These are phyloP conservation scores for Agrotis exclamationis DNA, from an alignment of 2,888 invertebrate genomes.

Conservation along the genomic window DNA sequence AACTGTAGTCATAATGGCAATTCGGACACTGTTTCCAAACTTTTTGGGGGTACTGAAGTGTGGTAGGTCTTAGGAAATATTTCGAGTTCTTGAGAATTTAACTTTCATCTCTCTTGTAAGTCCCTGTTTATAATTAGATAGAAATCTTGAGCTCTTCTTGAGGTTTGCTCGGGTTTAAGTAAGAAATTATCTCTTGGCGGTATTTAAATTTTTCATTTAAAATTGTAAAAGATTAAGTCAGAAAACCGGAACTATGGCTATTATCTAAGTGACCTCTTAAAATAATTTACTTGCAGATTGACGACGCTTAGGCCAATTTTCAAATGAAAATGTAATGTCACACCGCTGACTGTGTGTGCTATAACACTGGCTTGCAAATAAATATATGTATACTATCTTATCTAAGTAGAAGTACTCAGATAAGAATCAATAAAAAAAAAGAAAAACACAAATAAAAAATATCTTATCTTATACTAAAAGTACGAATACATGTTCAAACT, in stretches of 20 bases:
- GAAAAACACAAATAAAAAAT: too few species aligned
- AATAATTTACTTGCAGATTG: not conserved
- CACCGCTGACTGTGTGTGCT: not conserved
- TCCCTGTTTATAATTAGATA: conserved; percentile 33
- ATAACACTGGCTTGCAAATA: too few species aligned
- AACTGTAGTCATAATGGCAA: conserved; percentile 47
- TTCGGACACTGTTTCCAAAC: conserved; percentile 32
- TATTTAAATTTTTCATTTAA: conserved; percentile 13
- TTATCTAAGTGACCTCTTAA: not conserved
- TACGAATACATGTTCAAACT: too few species aligned
- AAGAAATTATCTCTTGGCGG: conserved; percentile 10
- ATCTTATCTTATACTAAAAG: too few species aligned
- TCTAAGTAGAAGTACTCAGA: too few species aligned
- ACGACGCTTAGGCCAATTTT: not conserved
- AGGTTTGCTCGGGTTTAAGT: conserved; percentile 24
- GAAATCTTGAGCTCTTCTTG: conserved; percentile 26
- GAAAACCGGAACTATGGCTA: not conserved
- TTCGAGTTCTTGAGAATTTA: conserved; percentile 31
- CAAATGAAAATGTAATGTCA: too few species aligned
- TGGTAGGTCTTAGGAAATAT: conserved; percentile 46
- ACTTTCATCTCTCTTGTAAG: conserved; percentile 41
- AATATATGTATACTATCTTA: too few species aligned
- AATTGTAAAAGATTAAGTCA: not conserved
- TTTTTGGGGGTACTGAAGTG: conserved; percentile 50
- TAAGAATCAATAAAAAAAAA: too few species aligned